Conservation (phyloP, 2,888 invertebrate genomes). For the Tillus elongatus region DNA sequence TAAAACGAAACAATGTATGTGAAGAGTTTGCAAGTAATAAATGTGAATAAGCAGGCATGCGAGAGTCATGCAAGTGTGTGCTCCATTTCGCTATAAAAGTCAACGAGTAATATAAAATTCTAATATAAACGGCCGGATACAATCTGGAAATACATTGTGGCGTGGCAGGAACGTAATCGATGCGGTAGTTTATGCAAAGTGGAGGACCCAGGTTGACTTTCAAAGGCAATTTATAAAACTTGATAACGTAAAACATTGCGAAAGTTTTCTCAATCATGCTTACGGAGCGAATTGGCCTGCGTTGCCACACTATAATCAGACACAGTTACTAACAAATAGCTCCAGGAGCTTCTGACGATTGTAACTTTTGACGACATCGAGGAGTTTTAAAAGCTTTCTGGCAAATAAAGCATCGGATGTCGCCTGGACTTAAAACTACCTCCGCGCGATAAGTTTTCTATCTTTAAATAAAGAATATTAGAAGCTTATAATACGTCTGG, state of each 20-base stretch:
- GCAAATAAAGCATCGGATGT: too few species aligned
- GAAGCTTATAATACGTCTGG: too few species aligned
- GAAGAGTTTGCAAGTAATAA: conserved; percentile 28
- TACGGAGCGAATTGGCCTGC: conserved; percentile 18
- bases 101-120: conserved; percentile 40
- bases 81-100: conserved; percentile 39
- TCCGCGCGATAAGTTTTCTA: too few species aligned
- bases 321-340: too few species aligned
- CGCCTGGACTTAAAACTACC: too few species aligned
- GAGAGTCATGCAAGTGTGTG: conserved; percentile 36
- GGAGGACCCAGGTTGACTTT: conserved; percentile 39
- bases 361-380: too few species aligned
- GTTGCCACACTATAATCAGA: too few species aligned
- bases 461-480: too few species aligned
- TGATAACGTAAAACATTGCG: conserved; percentile 38
- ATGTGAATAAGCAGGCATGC: conserved; percentile 29
- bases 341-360: too few species aligned
- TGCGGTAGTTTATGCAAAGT: conserved; percentile 39
- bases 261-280: conserved; percentile 33
- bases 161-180: conserved; percentile 37
- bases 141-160: conserved; percentile 41
- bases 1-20: too few species aligned
- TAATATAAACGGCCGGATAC: conserved; percentile 41
- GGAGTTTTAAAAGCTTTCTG: too few species aligned
- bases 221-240: conserved; percentile 39